Base-by-base conservation (phyloP, 2,888 invertebrate species). In the Acanthosepion lycidas region DNA sequence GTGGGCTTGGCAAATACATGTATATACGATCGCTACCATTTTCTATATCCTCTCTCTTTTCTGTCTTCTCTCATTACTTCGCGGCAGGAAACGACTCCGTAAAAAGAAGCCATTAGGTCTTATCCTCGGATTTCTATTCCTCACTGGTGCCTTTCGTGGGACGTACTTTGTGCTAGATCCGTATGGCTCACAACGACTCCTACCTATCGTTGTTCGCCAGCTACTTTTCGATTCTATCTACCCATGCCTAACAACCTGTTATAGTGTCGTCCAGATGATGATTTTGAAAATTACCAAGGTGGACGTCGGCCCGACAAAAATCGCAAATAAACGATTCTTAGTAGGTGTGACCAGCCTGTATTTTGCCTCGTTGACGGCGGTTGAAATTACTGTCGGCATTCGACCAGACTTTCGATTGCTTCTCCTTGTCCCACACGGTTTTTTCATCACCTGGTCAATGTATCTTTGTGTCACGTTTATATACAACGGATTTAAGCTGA, bases 201-300 rank as follows among this genome's bases (percentile, higher is more conserved):
- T 98, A 97, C 98, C 98, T 92, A 97, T 97, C 95, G 97, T 98
- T 92, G 97, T 98, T 95, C 97, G 98, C 49, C 97, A 98, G 93
- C 97, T 98, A 95, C 96, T 98, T 95, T 98, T 98, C 98, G 98
- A 98, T 96, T 96, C 98, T 94, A 98, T 98, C 95, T 98, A 98
- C 96, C 98, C 98, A 26, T 98, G 98, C 96, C 97, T 98, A 95
- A 98, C 98, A 94, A 98, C 98, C 91, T 98, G 98, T 91, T 98
- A 98, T 96, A 98, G 98, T 95, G 97, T 98, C 94, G 97, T 98
- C 95, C 98, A 98, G 96, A 97, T 98, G 95, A 98, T 98, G 95
- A 98, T 98, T 96, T 97, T 98, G 94, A 98, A 98, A 95, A 97
- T 98, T 95, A 98, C 98, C 33, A 98, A 98, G 97, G 97, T 98